Base-by-base conservation (phyloP, 2,888 invertebrate species). In the Branchipolynoe longqiensis region DNA sequence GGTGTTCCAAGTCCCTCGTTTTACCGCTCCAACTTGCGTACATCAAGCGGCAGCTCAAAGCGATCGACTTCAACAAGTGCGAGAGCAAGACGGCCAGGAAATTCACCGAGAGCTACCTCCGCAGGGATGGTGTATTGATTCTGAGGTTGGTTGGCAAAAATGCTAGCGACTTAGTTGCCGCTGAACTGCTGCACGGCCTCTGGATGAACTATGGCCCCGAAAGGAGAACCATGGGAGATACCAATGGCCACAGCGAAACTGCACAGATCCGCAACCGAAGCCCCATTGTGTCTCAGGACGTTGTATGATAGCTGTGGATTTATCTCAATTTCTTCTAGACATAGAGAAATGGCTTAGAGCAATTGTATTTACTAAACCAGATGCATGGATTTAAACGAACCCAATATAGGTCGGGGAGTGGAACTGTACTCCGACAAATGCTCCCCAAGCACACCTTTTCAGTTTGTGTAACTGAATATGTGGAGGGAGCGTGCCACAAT, bases 121-220 rank as follows among this genome's bases (percentile, higher is more conserved):
- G 86, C 14, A 56, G 88, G 28, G 89, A 88, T 56, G 89, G 89
- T 18, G 69, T 88, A 40, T 84, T 89, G 33, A 74, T 87, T 0
- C 85, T 87, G 40, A 56, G 85, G 6, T 74, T 89, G 83, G 84
- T 89, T 18, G 84, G 86, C 18, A 74, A 82, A 38, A 89, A 89
- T 59, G 86, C 87, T 14, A 87, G 88, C 4, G 88, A 87, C 8
- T 81, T 88, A 28, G 87, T 88, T 31, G 86, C 89, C 3, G 89
- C 89, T 2, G 88, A 88, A 28, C 54, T 89, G 22, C 62, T 89
- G 14, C 85, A 86, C 40, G 89, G 89, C 36, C 84, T 89, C 25
- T 89, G 89, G 89, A 69, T 82, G 31, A 88, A 88, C 58, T 88
- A 86, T 31, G 87, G 87, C 18, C 86, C 87, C 40, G 87, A 87